Evolutionary conservation across 2,797 vertebrate species (phyloP).

Genomic region (Ataeniobius toweri): DNA sequence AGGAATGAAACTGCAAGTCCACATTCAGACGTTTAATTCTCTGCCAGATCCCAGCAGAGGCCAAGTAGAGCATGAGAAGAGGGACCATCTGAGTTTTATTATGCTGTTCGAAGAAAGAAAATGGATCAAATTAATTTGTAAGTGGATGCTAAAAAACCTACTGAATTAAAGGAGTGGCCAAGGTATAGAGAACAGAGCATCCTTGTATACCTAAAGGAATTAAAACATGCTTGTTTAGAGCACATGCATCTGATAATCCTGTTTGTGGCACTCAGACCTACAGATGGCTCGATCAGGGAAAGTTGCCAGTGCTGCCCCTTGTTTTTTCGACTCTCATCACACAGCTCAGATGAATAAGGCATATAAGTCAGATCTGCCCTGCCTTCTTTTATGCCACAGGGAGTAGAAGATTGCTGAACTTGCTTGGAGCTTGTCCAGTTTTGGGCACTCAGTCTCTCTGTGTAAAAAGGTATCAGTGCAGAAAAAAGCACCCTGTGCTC

Average conservation of each 20-base stretch:
- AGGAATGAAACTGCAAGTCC: slow-evolving; percentile 10
- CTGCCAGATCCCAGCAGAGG: slow-evolving; percentile 23
- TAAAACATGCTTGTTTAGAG: slow-evolving; percentile 15
- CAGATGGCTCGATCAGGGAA: slow-evolving; percentile 58
- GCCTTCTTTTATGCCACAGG: slow-evolving; percentile 51
- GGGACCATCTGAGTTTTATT: slow-evolving; percentile 31
- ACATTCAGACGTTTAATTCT: slow-evolving; percentile 26
- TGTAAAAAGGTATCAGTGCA: slow-evolving; percentile 23
- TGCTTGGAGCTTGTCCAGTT: slow-evolving; percentile 59
- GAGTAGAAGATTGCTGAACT: slow-evolving; percentile 58
- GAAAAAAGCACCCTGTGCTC: slow-evolving; percentile 14
- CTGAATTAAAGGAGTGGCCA: not conserved
- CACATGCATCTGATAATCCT: slow-evolving; percentile 16
- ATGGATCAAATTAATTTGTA: slow-evolving; percentile 3
- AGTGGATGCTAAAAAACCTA: not conserved
- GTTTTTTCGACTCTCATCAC: slow-evolving; percentile 50
- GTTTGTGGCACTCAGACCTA: slow-evolving; percentile 41
- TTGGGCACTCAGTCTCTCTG: slow-evolving; percentile 34
- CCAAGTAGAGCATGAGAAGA: slow-evolving; percentile 34
- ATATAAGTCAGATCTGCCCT: slow-evolving; percentile 45
- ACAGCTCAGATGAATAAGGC: slow-evolving; percentile 65
- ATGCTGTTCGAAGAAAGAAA: slow-evolving; percentile 1
- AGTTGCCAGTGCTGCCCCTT: slow-evolving; percentile 58
- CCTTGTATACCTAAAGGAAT: slow-evolving; percentile 1
- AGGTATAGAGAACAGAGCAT: not conserved